Evolutionary conservation across 2,888 invertebrate species (phyloP).

Genomic region (Didymodactylos carnosus): DNA sequence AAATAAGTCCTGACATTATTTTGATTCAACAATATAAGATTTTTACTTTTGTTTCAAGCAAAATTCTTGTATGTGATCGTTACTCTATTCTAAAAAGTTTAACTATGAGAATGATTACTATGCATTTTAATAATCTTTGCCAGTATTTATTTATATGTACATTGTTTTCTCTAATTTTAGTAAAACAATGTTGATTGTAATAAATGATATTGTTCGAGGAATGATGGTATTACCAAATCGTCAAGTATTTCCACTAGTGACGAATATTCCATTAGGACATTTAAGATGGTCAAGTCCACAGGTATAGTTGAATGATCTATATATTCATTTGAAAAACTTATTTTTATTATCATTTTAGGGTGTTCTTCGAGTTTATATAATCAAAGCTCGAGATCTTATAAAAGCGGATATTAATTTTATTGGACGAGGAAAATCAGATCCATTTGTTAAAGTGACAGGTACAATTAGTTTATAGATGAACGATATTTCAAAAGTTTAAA

Average conservation of each 20-base stretch:
- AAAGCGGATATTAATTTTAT: constrained; percentile 11
- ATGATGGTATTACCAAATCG: constrained; percentile 12
- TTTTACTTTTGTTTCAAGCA: no score
- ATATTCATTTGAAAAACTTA: background rate
- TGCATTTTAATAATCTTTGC: no score
- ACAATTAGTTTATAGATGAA: no score
- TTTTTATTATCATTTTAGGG: background rate
- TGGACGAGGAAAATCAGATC: constrained; percentile 13
- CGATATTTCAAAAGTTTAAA: no score
- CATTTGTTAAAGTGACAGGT: constrained; percentile 9
- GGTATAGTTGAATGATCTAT: background rate
- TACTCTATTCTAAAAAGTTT: no score
- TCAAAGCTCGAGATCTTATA: constrained; percentile 1
- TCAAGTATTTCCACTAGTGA: constrained; percentile 1
- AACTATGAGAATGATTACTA: no score
- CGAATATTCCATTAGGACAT: background rate
- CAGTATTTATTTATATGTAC: no score
- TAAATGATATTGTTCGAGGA: background rate
- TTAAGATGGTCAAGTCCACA: background rate
- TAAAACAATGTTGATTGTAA: background rate
- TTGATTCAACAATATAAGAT: no score
- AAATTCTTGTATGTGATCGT: no score
- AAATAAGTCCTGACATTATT: no score
- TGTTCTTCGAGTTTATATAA: constrained; percentile 1
- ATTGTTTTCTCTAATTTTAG: background rate